These are phyloP conservation scores for Drosophila paramelanica DNA, from an alignment of 2,888 invertebrate genomes.

Conservation along the genomic window DNA sequence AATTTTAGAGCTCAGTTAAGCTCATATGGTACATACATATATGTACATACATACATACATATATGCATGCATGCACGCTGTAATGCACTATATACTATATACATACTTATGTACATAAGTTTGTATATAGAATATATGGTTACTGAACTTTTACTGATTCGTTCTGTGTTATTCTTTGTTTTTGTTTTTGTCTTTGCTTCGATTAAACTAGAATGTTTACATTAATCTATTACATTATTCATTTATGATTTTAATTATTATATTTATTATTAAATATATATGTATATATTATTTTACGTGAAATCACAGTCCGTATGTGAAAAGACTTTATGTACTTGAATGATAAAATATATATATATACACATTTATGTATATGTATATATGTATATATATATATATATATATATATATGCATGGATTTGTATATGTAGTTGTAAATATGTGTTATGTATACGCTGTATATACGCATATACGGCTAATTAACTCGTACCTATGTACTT, in stretches of 20 bases:
- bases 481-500: conserved; percentile 22
- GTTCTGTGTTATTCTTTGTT: conserved; percentile 12
- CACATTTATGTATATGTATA: conserved; percentile 15
- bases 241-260: conserved; percentile 29
- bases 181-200: conserved; percentile 10
- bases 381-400: conserved; percentile 22
- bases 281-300: conserved; percentile 80
- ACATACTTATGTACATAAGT: conserved; percentile 10
- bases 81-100: conserved; percentile 7
- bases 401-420: conserved; percentile 21
- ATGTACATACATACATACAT: not conserved
- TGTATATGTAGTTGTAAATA: conserved; percentile 38
- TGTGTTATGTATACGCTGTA: conserved; percentile 33
- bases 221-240: conserved; percentile 36
- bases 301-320: conserved; percentile 86
- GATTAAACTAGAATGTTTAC: conserved; percentile 38
- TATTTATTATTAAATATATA: conserved; percentile 41
- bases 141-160: conserved; percentile 22
- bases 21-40: conserved; percentile 4
- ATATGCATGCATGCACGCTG: not conserved
- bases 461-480: conserved; percentile 24
- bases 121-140: conserved; percentile 6
- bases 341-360: conserved; percentile 53
- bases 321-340: conserved; percentile 82
- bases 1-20: conserved; percentile 35